A percentile compares a stretch with the other conserved stretches of the same genome.
Evolutionary conservation across 2,888 invertebrate species (phyloP).

Genomic region (Sabatieria punctata): DNA sequence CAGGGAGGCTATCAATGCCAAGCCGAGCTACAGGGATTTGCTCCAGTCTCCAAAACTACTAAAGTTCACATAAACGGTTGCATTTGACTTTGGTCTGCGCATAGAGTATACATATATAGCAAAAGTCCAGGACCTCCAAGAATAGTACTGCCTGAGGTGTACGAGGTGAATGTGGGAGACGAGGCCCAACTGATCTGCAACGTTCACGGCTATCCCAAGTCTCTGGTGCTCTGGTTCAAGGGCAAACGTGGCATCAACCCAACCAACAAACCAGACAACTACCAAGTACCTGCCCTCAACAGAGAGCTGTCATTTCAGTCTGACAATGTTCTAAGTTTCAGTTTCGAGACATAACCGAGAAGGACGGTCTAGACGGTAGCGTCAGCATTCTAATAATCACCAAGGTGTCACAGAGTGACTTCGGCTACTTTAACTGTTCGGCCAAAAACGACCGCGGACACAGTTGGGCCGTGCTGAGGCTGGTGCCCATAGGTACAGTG

Average conservation of each 20-base stretch:
- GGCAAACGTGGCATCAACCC: too few relatives aligned
- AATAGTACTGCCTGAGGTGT: not conserved
- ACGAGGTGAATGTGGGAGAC: not conserved
- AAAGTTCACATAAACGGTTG: slow-evolving; percentile 2
- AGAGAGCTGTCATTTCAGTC: not conserved
- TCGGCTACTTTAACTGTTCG: slow-evolving; percentile 28
- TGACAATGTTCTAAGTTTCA: slow-evolving; percentile 7
- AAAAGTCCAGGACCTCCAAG: slow-evolving; percentile 1
- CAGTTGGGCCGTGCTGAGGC: not conserved
- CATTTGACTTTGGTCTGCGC: not conserved
- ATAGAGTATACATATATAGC: too few relatives aligned
- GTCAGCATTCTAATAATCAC: slow-evolving; percentile 23
- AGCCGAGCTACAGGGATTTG: slow-evolving; percentile 22
- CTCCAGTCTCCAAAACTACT: not conserved
- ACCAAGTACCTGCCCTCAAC: not conserved
- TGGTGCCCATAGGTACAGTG: not conserved
- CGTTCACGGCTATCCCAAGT: slow-evolving; percentile 1
- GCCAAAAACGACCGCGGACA: slow-evolving; percentile 24
- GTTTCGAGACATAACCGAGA: slow-evolving; percentile 19
- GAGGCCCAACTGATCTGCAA: not conserved
- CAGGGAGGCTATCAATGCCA: slow-evolving; percentile 25
- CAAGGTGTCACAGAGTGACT: slow-evolving; percentile 19
- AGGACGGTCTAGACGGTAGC: slow-evolving; percentile 23
- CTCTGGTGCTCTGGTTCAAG: too few relatives aligned
- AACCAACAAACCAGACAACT: too few relatives aligned